A percentile compares a stretch with the other conserved stretches of the same genome.
Evolutionary conservation across 1,140 invertebrate species (phyloP).

Genomic region (Drosophila neocordata): DNA sequence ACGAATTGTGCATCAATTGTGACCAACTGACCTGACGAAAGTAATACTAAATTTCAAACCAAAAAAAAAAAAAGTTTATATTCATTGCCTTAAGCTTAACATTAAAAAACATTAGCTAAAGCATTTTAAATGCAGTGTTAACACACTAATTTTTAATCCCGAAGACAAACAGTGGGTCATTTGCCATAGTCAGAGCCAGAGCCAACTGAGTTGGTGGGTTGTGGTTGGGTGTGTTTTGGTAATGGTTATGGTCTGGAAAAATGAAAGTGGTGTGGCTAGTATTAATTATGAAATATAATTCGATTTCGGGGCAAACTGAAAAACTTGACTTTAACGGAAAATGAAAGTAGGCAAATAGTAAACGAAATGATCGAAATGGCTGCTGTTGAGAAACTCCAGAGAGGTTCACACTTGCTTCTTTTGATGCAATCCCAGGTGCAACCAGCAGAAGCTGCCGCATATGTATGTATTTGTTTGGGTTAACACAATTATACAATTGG

Average conservation of each 20-base stretch:
- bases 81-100: background rate
- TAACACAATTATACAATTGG: slow-evolving; percentile 61
- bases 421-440: slow-evolving; percentile 27
- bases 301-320: slow-evolving; percentile 47
- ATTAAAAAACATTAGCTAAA: background rate
- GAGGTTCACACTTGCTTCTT: slow-evolving; percentile 48
- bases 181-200: background rate
- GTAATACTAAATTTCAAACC: background rate
- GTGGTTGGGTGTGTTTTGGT: slow-evolving; percentile 37
- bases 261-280: slow-evolving; percentile 58
- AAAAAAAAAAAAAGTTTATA: background rate
- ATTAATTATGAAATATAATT: slow-evolving; percentile 65
- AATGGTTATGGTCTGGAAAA: slow-evolving; percentile 54
- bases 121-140: slow-evolving; percentile 9
- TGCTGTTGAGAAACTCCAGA: slow-evolving; percentile 37
- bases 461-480: slow-evolving; percentile 49
- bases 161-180: slow-evolving; percentile 8
- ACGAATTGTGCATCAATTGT: slow-evolving; percentile 1
- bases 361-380: background rate
- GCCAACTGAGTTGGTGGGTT: slow-evolving; percentile 28
- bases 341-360: slow-evolving; percentile 52
- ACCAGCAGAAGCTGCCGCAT: slow-evolving; percentile 23
- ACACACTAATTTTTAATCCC: slow-evolving; percentile 1
- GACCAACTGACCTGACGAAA: slow-evolving; percentile 7
- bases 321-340: slow-evolving; percentile 48